A percentile compares a stretch with the other conserved stretches of the same genome.
Evolutionary conservation across 2,797 vertebrate species (phyloP).

Genomic region (Discoglossus pictus): DNA sequence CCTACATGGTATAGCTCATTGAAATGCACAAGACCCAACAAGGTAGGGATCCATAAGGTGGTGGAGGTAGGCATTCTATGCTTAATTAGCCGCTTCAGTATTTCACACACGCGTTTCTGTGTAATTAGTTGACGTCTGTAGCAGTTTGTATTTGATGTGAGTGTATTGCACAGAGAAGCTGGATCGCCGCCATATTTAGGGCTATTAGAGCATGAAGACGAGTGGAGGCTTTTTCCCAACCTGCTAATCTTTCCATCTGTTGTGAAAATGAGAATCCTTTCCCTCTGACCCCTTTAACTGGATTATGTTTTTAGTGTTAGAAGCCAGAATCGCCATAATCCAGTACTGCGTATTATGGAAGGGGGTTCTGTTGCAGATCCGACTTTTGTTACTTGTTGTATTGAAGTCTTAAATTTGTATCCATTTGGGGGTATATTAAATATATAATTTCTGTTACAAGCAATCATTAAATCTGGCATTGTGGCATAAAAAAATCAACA

Average conservation of each 20-base stretch:
- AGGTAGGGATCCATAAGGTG: background rate
- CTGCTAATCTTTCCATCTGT: conserved; percentile 40
- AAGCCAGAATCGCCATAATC: no score
- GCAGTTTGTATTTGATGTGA: background rate
- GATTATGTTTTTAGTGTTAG: conserved; percentile 18
- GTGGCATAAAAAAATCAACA: no score
- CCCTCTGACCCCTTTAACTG: conserved; percentile 17
- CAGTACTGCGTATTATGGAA: no score
- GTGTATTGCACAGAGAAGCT: background rate
- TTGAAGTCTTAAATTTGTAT: no score
- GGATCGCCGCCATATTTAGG: background rate
- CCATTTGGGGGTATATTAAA: no score
- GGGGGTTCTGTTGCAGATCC: no score
- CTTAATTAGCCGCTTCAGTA: background rate
- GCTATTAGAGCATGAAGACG: background rate
- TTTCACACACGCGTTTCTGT: background rate
- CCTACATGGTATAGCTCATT: no score
- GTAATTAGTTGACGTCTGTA: background rate
- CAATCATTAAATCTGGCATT: no score
- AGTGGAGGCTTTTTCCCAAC: conserved; percentile 1
- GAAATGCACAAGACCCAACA: no score
- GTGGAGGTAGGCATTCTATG: background rate
- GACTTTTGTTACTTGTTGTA: no score
- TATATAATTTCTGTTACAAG: no score
- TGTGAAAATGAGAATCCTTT: conserved; percentile 10